Conservation (phyloP, 2,888 invertebrate species). For the Temnothorax ravouxi region DNA sequence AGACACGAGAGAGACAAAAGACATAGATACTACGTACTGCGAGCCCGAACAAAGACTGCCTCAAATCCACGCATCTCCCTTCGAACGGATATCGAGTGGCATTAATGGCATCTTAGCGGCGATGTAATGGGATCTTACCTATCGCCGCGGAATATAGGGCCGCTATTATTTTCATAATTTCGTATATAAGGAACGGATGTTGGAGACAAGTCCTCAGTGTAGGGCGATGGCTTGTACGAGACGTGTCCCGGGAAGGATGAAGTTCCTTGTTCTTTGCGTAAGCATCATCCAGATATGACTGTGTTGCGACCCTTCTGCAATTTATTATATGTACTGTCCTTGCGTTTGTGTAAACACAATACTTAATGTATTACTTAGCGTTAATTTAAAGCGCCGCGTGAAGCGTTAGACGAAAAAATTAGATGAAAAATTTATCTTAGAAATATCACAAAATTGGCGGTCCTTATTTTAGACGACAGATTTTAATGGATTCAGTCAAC, state of each 20-base stretch:
- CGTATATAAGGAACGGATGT: slow-evolving; percentile 71
- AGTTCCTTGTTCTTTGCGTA: slow-evolving; percentile 69
- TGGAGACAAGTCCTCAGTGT: slow-evolving; percentile 32
- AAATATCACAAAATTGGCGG: not conserved
- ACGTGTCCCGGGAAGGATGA: slow-evolving; percentile 63
- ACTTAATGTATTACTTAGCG: not conserved
- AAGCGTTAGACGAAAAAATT: not conserved
- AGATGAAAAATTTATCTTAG: not conserved
- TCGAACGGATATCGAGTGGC: slow-evolving; percentile 75
- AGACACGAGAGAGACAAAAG: slow-evolving; percentile 29
- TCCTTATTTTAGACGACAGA: not conserved
- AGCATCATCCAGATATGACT: slow-evolving; percentile 58
- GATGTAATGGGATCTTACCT: slow-evolving; percentile 60
- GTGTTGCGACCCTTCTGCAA: not conserved
- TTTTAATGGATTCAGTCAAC: not conserved
- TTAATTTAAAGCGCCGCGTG: not conserved
- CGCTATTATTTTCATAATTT: slow-evolving; percentile 60
- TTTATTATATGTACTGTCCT: not conserved
- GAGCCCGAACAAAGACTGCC: slow-evolving; percentile 42
- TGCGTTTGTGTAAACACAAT: not conserved
- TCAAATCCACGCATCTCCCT: slow-evolving; percentile 34
- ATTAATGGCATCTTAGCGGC: slow-evolving; percentile 79
- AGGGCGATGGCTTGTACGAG: not conserved
- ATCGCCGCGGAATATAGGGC: slow-evolving; percentile 28
- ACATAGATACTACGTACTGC: not conserved